Percentiles rank a stretch among this genome's conserved stretches.
Conservation (phyloP, 2,888 invertebrate species). For the Phania funesta region DNA sequence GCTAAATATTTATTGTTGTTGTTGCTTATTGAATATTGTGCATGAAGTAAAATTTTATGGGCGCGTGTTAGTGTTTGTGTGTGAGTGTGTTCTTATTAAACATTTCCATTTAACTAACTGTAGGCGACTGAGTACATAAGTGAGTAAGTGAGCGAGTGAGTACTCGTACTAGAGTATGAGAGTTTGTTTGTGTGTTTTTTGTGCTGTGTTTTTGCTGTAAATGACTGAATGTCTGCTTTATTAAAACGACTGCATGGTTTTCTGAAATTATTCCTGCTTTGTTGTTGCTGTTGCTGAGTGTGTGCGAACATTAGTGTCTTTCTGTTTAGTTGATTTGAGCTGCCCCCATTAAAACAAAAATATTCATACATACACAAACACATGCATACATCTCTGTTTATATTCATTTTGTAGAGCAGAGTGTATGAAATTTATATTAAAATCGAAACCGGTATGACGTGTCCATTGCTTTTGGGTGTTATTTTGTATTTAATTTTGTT, state of each 20-base stretch:
- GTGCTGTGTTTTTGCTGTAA: not conserved
- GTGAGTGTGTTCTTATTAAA: not conserved
- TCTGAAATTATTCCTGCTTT: conserved; percentile 14
- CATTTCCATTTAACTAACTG: not conserved
- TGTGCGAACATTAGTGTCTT: not conserved
- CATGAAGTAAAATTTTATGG: not conserved
- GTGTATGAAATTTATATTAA: conserved; percentile 39
- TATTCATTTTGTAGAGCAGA: conserved; percentile 8
- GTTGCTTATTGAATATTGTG: not conserved
- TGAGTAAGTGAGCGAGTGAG: not conserved
- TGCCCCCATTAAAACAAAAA: conserved; percentile 51
- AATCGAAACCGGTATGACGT: conserved; percentile 65
- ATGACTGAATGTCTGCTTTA: conserved; percentile 63
- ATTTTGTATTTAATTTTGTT: not conserved
- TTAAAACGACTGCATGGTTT: conserved; percentile 33
- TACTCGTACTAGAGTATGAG: not conserved
- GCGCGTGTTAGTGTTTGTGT: not conserved
- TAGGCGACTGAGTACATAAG: not conserved
- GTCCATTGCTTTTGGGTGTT: conserved; percentile 45
- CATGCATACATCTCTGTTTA: not conserved
- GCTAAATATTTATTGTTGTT: not conserved
- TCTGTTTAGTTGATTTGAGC: not conserved
- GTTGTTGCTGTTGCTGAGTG: not conserved
- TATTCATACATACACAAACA: conserved; percentile 2
- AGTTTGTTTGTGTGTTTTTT: not conserved